Conservation (phyloP, 2,888 invertebrate species). For the Ormyrus pomaceus region DNA sequence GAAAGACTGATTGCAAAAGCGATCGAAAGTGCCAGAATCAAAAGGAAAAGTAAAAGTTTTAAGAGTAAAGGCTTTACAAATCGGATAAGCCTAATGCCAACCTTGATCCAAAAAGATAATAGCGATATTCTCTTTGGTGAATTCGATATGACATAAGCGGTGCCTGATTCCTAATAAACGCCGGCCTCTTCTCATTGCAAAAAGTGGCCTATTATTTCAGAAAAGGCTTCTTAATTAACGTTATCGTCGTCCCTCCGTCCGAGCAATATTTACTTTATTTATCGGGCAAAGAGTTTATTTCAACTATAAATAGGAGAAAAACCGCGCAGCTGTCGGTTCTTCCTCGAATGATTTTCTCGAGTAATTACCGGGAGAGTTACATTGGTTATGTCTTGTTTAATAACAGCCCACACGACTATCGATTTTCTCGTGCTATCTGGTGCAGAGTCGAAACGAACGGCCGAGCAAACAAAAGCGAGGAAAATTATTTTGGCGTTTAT, state of each 20-base stretch:
- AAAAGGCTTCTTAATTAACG: too few relatives aligned
- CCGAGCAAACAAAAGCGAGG: constrained; percentile 14
- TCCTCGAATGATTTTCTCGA: not conserved
- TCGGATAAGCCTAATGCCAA: constrained; percentile 16
- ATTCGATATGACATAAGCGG: too few relatives aligned
- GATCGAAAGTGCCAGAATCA: not conserved
- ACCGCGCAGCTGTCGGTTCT: not conserved
- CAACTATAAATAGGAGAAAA: not conserved
- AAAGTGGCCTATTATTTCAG: too few relatives aligned
- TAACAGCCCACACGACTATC: constrained; percentile 20
- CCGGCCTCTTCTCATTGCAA: too few relatives aligned
- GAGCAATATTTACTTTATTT: too few relatives aligned
- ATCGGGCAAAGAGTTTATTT: too few relatives aligned
- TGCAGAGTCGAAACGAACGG: not conserved
- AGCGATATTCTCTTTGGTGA: not conserved
- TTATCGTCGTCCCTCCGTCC: too few relatives aligned
- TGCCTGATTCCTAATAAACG: too few relatives aligned
- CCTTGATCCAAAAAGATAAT: constrained; percentile 41
- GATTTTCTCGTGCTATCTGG: constrained; percentile 25
- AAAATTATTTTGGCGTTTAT: constrained; percentile 31
- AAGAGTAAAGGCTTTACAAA: not conserved
- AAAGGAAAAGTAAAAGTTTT: constrained; percentile 23
- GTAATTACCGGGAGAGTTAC: constrained; percentile 27
- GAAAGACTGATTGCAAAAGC: not conserved
- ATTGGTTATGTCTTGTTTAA: constrained; percentile 24